phyloP scores from a whole-genome alignment of 2,113 vertebrate species.

The Sinosuthora webbiana region DNA sequence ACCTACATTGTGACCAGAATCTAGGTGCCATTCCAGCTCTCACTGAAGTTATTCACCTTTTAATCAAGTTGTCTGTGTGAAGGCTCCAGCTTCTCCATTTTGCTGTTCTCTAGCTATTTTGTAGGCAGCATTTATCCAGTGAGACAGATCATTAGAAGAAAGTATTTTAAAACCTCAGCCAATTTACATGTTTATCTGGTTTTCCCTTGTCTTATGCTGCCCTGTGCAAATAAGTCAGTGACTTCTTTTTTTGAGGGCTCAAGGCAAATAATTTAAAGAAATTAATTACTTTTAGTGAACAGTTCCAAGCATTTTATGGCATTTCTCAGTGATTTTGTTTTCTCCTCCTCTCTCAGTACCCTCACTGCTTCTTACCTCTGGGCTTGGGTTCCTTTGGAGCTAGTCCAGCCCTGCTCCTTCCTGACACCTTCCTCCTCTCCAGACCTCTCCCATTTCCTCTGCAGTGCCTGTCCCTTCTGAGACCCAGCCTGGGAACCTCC shows the following conservation, averaged over 20 bases:
- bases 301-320: background rate
- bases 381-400: background rate
- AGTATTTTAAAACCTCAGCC: background rate
- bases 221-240: background rate
- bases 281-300: background rate
- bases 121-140: background rate
- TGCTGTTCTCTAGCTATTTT: background rate
- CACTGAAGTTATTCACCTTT: background rate
- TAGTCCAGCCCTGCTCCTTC: background rate
- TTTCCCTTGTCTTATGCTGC: background rate
- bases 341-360: background rate
- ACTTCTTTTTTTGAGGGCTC: background rate
- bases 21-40: slow-evolving; percentile 11
- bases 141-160: background rate
- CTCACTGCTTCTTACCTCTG: background rate
- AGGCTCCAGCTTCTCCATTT: background rate
- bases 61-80: background rate
- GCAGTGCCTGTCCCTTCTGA: background rate
- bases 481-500: background rate
- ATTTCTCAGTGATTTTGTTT: background rate
- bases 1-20: slow-evolving; percentile 39
- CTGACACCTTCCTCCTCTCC: background rate
- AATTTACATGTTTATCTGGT: background rate
- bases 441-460: background rate
- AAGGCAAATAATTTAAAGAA: background rate